phyloP scores from a whole-genome alignment of 2,888 invertebrate genomes.

The Drosophila nr. perissopoda region DNA sequence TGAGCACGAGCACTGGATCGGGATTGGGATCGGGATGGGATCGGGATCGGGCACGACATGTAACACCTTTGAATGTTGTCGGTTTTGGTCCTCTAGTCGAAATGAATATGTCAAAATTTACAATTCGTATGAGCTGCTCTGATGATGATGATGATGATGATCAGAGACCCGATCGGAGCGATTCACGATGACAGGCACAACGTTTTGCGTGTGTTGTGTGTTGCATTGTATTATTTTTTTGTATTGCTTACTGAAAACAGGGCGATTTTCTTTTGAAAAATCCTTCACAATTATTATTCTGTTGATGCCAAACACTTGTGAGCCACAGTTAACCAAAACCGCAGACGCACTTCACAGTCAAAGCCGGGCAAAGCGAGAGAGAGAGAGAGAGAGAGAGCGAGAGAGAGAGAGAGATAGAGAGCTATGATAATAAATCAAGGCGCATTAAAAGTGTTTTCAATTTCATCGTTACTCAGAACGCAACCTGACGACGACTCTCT shows the following conservation, averaged over 20 bases:
- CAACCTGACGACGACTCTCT: conserved; percentile 59
- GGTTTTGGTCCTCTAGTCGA: conserved; percentile 47
- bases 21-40: conserved; percentile 10
- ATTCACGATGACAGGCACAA: conserved; percentile 56
- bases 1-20: neutral
- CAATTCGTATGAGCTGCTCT: conserved; percentile 68
- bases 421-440: conserved; percentile 72
- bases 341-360: conserved; percentile 48
- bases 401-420: neutral
- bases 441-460: conserved; percentile 76
- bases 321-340: conserved; percentile 43
- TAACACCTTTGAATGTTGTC: conserved; percentile 76
- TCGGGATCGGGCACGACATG: conserved; percentile 52
- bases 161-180: conserved; percentile 8
- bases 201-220: conserved; percentile 48
- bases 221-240: conserved; percentile 15
- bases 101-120: conserved; percentile 80
- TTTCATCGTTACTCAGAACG: conserved; percentile 65
- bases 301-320: conserved; percentile 70
- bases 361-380: neutral
- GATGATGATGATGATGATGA: conserved; percentile 5
- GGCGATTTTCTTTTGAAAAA: conserved; percentile 65
- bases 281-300: conserved; percentile 60
- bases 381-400: neutral
- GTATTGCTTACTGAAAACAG: conserved; percentile 30